Evolutionary conservation across 1,140 invertebrate genomes (phyloP), one percentile per base, ranked within the genome.

Genomic region (Octopus sinensis): DNA sequence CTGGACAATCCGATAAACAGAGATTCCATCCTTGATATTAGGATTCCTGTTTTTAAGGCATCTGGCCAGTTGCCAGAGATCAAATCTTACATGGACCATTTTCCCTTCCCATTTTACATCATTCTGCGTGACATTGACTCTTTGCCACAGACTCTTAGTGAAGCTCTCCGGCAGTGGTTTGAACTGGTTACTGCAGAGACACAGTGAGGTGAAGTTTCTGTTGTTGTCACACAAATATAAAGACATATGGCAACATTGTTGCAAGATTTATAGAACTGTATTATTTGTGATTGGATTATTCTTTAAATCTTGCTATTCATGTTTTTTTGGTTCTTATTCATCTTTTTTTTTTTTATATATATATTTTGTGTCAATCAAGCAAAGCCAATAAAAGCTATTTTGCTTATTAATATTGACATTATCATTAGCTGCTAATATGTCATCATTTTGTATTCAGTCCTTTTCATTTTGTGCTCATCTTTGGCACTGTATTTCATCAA

Each of bases 21-120:
- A 87, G 94, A 96, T 89, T 98, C 97, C 3, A 96, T 99, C 87
- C 92, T 98, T 86, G 97, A 99, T 87, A 96, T 98, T 83, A 93
- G 94, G 84, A 92, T 94, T 85, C 94, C 95, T 17, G 89, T 95
- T 7, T 95, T 97, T 86, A 90, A 89, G 76, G 82, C 80, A 53
- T 76, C 85, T n/a, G 92, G 93, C 88, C 91, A 92, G 84, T 86
- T 93, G 12, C 87, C 92, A 80, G 91, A 91, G 76, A 93, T 95
- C 83, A 90, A 93, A 86, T 93, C 93, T 13, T 99, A 99, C 89
- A 94, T 99, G 92, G 97, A 98, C 85, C 93, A 92, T 83, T 99
- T 99, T 90, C 98, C 98, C 6, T 99, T 99, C 89, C 97, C 97
- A n/a, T 99, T 97, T 92, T 99, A 99, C 90, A 93, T 99, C 51